Evolutionary conservation across 1,140 invertebrate species (phyloP).

Genomic region (Drosophila biarmipes): DNA sequence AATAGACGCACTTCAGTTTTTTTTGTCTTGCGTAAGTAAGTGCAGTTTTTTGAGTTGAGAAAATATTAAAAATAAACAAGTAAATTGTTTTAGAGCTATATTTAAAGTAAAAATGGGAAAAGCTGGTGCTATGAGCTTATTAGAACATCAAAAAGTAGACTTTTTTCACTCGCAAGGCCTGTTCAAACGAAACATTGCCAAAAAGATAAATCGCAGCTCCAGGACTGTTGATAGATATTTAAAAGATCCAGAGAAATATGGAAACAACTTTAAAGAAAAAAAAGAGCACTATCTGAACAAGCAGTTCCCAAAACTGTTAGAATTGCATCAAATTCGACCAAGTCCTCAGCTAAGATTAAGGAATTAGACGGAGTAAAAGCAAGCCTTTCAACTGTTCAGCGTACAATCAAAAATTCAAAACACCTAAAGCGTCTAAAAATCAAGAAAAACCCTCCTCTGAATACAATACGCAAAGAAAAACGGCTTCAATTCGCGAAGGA

Average conservation of each 20-base stretch:
- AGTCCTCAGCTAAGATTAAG: constrained; percentile 21
- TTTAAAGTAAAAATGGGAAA: constrained; percentile 37
- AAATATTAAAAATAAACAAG: constrained; percentile 13
- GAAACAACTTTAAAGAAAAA: constrained; percentile 6
- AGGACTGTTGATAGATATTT: constrained; percentile 18
- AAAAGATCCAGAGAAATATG: constrained; percentile 3
- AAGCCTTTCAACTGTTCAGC: not conserved
- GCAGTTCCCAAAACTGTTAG: constrained; percentile 1
- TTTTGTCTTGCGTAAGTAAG: constrained; percentile 8
- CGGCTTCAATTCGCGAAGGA: too few relatives aligned
- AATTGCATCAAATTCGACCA: constrained; percentile 16
- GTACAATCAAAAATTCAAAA: too few relatives aligned
- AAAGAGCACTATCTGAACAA: not conserved
- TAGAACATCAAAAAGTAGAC: constrained; percentile 12
- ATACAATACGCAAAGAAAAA: too few relatives aligned
- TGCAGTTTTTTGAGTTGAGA: constrained; percentile 7
- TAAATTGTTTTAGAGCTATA: constrained; percentile 21
- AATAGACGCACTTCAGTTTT: constrained; percentile 5
- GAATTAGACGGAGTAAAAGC: constrained; percentile 24
- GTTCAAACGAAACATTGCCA: constrained; percentile 22
- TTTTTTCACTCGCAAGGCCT: too few relatives aligned
- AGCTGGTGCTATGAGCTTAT: constrained; percentile 17
- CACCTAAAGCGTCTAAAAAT: constrained; percentile 10
- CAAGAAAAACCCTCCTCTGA: too few relatives aligned
- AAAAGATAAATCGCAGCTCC: constrained; percentile 30